Evolutionary conservation across 2,797 vertebrate genomes (phyloP), one percentile per base, ranked within the genome.

Genomic region (Catostomus latipinnis): DNA sequence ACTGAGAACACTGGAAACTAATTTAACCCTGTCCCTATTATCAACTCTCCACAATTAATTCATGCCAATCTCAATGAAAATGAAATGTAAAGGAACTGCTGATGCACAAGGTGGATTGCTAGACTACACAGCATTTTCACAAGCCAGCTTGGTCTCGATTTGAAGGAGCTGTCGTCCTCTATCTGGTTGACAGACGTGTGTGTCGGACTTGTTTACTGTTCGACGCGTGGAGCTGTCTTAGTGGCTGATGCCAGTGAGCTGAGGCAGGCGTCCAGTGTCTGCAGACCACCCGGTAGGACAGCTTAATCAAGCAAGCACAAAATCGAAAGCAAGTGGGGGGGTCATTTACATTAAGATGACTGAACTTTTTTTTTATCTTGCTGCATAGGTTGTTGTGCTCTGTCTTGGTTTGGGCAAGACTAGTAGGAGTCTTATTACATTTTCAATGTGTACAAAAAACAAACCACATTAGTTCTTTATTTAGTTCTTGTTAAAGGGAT

Each of bases 131-230:
- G 76, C 58, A 76, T 74, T 80, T 79, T 66, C 52, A 63, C 53
- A 1, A 57, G 53, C 63, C 61, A 22, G 48, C 73, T 70, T 46
- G 8, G 74, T 72, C 71, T 14, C 8, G 50, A 10, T 61, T 68
- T 52, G 65, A 49, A 69, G 46, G 54, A 76, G 71, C 60, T 81
- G 83, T 82, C 84, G 58, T 65, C 77, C 73, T 75, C 74, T 9
- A 52, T 86, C 71, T 68, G 75, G 71, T 34, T 85, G 85, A 88
- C 56, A 43, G 85, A 83, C 83, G 2, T 74, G 71, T 70, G 82
- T 76, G 71, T 82, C 70, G 18, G 68, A 84, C 75, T 84, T 84
- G 81, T 87, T 87, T 85, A 85, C 56, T 57, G 71, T 68, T 69
- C 34, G 18, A 22, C 50, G 34, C 13, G 43, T 60, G 16, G 75